phyloP scores from a whole-genome alignment of 2,113 vertebrate species.

The Lathamus discolor region DNA sequence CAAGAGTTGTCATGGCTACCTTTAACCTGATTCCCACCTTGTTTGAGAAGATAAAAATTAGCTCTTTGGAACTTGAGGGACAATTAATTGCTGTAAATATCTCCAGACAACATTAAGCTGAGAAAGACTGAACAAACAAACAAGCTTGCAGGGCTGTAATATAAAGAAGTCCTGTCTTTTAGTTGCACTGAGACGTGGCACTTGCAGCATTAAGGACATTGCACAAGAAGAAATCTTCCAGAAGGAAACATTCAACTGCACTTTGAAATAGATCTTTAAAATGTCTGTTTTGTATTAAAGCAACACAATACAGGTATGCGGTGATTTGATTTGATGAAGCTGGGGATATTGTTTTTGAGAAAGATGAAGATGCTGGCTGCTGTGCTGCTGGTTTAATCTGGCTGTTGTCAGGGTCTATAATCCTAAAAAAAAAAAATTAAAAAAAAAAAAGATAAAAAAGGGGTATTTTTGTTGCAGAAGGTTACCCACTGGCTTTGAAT shows the following conservation, averaged over 20 bases:
- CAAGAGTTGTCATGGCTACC: not conserved
- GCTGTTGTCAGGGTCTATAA: not conserved
- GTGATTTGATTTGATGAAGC: not conserved
- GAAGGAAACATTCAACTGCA: not conserved
- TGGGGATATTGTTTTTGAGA: not conserved
- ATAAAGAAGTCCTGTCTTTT: not conserved
- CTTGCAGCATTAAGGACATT: not conserved
- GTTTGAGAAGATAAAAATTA: not conserved
- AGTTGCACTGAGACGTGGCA: not conserved
- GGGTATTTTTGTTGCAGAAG: not conserved
- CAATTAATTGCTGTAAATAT: slow-evolving; percentile 7
- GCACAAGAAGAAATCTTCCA: not conserved
- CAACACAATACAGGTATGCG: not conserved
- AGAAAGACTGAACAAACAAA: not conserved
- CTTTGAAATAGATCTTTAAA: slow-evolving; percentile 44
- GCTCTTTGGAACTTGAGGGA: not conserved
- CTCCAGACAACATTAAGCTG: not conserved
- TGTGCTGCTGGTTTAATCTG: slow-evolving; percentile 5
- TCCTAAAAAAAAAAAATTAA: not conserved
- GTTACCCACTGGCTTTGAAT: not conserved
- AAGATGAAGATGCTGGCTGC: not conserved
- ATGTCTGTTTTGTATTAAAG: not conserved
- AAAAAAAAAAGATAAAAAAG: not conserved
- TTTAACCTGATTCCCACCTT: not conserved
- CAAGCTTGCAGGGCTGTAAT: not conserved